A percentile compares a stretch with the other conserved stretches of the same genome.
These are phyloP conservation scores for Sebastes iracundus DNA, from an alignment of 2,797 vertebrate species.

Conservation along the genomic window DNA sequence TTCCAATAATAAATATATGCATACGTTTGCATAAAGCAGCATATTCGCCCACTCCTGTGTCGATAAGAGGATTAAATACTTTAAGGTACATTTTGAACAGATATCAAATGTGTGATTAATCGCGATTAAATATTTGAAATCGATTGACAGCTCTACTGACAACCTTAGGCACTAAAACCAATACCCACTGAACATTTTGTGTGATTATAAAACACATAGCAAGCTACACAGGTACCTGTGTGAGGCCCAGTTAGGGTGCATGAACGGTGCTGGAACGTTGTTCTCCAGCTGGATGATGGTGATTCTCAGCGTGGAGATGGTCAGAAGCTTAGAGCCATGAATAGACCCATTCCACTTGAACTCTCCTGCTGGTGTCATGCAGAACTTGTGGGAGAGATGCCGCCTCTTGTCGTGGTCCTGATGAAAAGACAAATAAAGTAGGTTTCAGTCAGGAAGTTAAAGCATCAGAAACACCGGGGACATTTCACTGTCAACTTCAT, in stretches of 20 bases:
- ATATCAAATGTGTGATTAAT: no score
- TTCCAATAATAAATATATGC: no score
- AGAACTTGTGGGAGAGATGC: conserved; percentile 98
- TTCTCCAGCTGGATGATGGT: conserved; percentile 98
- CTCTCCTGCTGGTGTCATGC: conserved; percentile 95
- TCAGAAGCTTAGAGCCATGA: conserved; percentile 94
- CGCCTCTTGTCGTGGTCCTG: conserved; percentile 97
- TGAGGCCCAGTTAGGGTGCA: conserved; percentile 98
- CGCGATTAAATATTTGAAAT: no score
- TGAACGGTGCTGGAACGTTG: conserved; percentile 96
- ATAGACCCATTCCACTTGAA: conserved; percentile 99
- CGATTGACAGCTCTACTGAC: neutral
- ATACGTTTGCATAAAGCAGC: no score
- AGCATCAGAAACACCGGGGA: neutral
- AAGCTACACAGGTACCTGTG: conserved; percentile 87
- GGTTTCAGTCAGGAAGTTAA: neutral
- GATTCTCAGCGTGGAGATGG: conserved; percentile 94
- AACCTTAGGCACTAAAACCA: neutral
- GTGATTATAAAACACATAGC: neutral
- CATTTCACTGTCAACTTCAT: neutral
- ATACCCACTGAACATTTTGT: neutral
- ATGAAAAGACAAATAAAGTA: conserved; percentile 46
- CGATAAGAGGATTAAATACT: no score
- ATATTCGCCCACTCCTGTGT: no score
- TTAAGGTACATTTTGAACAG: no score